phyloP scores from a whole-genome alignment of 2,888 invertebrate genomes.

The Phaedon cochleariae region DNA sequence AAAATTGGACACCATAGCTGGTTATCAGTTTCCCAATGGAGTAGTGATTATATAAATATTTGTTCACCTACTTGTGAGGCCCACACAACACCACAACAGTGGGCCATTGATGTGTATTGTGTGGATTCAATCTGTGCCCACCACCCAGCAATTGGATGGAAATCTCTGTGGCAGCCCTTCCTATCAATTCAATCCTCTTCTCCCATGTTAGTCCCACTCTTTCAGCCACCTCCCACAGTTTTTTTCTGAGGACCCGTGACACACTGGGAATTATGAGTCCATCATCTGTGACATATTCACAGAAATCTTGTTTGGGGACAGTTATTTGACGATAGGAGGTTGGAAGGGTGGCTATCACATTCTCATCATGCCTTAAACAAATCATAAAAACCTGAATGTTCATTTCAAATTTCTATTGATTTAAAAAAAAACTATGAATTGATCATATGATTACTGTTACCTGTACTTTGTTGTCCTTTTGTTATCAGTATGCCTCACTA shows the following conservation, averaged over 20 bases:
- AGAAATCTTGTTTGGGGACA: slow-evolving; percentile 70
- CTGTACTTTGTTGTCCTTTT: slow-evolving; percentile 57
- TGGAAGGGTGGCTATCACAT: slow-evolving; percentile 75
- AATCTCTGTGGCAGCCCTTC: slow-evolving; percentile 86
- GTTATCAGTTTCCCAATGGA: no score
- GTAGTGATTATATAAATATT: no score
- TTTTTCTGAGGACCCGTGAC: slow-evolving; percentile 70
- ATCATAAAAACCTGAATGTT: background rate
- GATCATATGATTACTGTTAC: no score
- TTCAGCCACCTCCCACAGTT: slow-evolving; percentile 75
- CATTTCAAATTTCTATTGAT: no score
- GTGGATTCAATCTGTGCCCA: slow-evolving; percentile 81
- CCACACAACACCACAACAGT: slow-evolving; percentile 79
- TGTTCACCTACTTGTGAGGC: slow-evolving; percentile 71
- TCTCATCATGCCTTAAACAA: slow-evolving; percentile 83
- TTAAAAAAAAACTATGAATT: no score
- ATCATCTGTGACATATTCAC: slow-evolving; percentile 81
- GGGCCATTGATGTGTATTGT: slow-evolving; percentile 90
- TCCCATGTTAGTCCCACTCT: slow-evolving; percentile 72
- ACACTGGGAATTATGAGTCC: slow-evolving; percentile 84
- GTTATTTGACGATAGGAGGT: slow-evolving; percentile 74
- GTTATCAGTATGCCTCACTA: slow-evolving; percentile 65
- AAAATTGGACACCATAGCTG: no score
- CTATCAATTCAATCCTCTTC: slow-evolving; percentile 78
- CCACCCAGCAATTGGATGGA: slow-evolving; percentile 85